A percentile compares a stretch with the other conserved stretches of the same genome.
Evolutionary conservation across 1,140 invertebrate species (phyloP).

Genomic region (Hycleus cichorii): DNA sequence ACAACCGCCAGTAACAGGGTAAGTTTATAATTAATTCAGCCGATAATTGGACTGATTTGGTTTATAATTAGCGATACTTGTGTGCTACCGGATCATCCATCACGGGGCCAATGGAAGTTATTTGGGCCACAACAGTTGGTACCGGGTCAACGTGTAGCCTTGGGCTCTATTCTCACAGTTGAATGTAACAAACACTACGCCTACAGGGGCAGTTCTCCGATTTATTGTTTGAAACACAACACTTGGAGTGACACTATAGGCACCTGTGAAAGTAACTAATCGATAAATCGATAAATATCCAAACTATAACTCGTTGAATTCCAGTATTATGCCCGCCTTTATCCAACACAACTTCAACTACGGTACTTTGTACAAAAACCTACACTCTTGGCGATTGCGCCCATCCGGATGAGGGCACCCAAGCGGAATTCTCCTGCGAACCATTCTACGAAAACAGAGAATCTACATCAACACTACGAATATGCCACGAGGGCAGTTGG

Average conservation of each 20-base stretch:
- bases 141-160: background rate
- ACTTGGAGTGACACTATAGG: background rate
- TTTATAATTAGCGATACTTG: slow-evolving; percentile 13
- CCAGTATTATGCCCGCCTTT: too few relatives aligned
- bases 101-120: slow-evolving; percentile 19
- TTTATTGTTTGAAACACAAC: background rate
- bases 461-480: background rate
- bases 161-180: background rate
- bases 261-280: background rate
- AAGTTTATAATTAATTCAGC: slow-evolving; percentile 22
- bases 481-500: slow-evolving; percentile 2
- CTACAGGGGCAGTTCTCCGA: background rate
- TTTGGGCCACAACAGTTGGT: background rate
- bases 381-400: background rate
- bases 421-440: slow-evolving; percentile 1
- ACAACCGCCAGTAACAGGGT: slow-evolving; percentile 26
- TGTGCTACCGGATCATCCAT: slow-evolving; percentile 19
- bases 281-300: too few relatives aligned
- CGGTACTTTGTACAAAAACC: background rate
- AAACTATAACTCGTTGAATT: too few relatives aligned
- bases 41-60: slow-evolving; percentile 33
- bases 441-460: slow-evolving; percentile 2
- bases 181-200: background rate
- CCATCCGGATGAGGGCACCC: slow-evolving; percentile 2
- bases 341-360: too few relatives aligned